Percentiles rank a stretch among this genome's conserved stretches.
Evolutionary conservation across 1,140 invertebrate species (phyloP).

Genomic region (Hylaeus volcanicus): DNA sequence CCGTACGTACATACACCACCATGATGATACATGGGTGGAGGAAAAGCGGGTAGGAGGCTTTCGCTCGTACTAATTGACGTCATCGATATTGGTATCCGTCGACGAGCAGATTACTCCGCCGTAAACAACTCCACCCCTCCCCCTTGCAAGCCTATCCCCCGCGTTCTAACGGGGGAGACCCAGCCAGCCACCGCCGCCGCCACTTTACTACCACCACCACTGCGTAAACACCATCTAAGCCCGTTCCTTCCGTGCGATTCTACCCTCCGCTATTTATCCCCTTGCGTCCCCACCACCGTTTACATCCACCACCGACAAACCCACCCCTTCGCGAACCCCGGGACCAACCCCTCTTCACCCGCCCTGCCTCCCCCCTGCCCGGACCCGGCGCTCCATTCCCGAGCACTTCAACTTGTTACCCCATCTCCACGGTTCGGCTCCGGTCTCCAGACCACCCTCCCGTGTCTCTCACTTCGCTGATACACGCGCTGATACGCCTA

Average conservation of each 20-base stretch:
- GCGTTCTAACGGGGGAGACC: slow-evolving; percentile 44
- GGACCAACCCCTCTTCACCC: neutral
- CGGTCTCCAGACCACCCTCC: neutral
- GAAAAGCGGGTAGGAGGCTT: slow-evolving; percentile 62
- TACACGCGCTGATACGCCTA: slow-evolving; percentile 20
- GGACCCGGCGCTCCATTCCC: slow-evolving; percentile 17
- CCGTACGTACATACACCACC: slow-evolving; percentile 75
- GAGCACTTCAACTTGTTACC: slow-evolving; percentile 48
- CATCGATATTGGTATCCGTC: slow-evolving; percentile 81
- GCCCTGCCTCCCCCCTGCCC: too few species aligned
- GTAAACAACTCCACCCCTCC: slow-evolving; percentile 77
- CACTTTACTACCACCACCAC: slow-evolving; percentile 64
- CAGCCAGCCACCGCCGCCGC: slow-evolving; percentile 40
- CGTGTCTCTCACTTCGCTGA: neutral
- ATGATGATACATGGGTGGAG: slow-evolving; percentile 76
- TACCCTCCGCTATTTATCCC: slow-evolving; percentile 47
- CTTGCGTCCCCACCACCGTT: neutral
- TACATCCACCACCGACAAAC: neutral
- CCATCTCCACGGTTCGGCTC: neutral
- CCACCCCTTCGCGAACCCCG: slow-evolving; percentile 1
- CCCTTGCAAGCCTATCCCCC: slow-evolving; percentile 33
- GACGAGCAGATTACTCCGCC: slow-evolving; percentile 80
- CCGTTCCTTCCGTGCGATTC: slow-evolving; percentile 46
- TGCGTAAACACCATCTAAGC: slow-evolving; percentile 55
- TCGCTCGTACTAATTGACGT: slow-evolving; percentile 80